Conservation (phyloP, 2,797 vertebrate species). For the Helarctos malayanus region DNA sequence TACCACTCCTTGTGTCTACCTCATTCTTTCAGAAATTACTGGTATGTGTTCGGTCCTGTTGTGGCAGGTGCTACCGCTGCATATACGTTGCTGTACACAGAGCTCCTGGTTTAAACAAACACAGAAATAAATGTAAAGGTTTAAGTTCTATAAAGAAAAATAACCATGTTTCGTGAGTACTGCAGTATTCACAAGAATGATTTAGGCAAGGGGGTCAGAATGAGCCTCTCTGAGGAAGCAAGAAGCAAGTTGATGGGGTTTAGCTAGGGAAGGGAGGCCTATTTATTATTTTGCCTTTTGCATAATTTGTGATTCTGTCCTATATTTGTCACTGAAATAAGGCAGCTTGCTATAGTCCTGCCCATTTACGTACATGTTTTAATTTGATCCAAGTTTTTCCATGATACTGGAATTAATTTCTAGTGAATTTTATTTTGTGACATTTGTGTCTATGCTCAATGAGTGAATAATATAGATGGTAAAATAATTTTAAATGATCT, state of each 20-base stretch:
- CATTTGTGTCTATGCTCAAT: background rate
- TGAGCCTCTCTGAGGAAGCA: background rate
- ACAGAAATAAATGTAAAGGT: conserved; percentile 10
- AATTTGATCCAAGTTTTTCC: background rate
- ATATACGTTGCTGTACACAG: background rate
- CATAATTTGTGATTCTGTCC: background rate
- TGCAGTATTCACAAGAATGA: background rate
- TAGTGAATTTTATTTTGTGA: conserved; percentile 22
- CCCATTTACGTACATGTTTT: background rate
- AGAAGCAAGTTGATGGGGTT: background rate
- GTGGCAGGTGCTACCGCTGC: background rate
- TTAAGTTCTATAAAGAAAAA: background rate
- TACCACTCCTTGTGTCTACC: background rate
- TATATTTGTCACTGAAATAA: conserved; percentile 2
- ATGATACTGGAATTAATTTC: conserved; percentile 27
- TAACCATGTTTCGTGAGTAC: background rate
- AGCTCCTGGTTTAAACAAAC: background rate
- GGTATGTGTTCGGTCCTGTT: background rate
- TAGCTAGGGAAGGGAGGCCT: background rate
- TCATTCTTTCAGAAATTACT: background rate
- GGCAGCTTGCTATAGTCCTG: background rate
- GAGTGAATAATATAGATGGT: background rate
- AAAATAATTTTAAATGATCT: conserved; percentile 14
- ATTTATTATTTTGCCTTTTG: conserved; percentile 17
- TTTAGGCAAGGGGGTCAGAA: background rate